A percentile compares a stretch with the other conserved stretches of the same genome.
These are phyloP conservation scores for Melanogrammus aeglefinus DNA, from an alignment of 2,797 vertebrate genomes.

Conservation along the genomic window DNA sequence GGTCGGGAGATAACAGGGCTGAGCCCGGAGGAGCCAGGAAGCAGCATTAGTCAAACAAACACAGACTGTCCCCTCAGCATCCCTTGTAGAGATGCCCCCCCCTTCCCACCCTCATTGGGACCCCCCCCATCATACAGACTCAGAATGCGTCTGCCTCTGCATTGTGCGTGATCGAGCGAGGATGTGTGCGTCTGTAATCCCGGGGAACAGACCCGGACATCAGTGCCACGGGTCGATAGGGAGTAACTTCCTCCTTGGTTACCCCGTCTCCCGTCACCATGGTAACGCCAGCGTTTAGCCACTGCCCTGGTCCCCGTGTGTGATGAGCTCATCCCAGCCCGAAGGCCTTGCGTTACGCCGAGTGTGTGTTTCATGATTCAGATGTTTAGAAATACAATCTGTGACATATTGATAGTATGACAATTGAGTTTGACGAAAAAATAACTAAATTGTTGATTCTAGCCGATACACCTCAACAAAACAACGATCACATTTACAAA, in stretches of 20 bases:
- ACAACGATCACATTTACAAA: neutral
- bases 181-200: neutral
- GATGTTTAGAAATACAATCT: neutral
- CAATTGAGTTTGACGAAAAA: neutral
- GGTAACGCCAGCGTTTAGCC: slow-evolving; percentile 56
- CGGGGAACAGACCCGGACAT: neutral
- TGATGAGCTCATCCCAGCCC: slow-evolving; percentile 26
- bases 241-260: slow-evolving; percentile 29
- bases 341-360: slow-evolving; percentile 13
- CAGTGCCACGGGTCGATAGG: slow-evolving; percentile 35
- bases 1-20: slow-evolving; percentile 11
- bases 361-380: neutral
- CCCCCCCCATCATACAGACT: slow-evolving; percentile 4
- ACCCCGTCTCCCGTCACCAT: slow-evolving; percentile 45
- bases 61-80: neutral
- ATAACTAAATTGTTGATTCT: neutral
- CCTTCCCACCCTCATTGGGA: neutral
- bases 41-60: neutral
- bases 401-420: neutral
- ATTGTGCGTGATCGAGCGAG: slow-evolving; percentile 1
- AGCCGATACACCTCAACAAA: neutral
- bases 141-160: neutral
- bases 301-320: slow-evolving; percentile 56
- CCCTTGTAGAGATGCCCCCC: neutral
- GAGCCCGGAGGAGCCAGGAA: slow-evolving; percentile 12